Percentiles rank a stretch among this genome's conserved stretches.
Evolutionary conservation across 2,888 invertebrate species (phyloP).

Genomic region (Sminthurides aquaticus): DNA sequence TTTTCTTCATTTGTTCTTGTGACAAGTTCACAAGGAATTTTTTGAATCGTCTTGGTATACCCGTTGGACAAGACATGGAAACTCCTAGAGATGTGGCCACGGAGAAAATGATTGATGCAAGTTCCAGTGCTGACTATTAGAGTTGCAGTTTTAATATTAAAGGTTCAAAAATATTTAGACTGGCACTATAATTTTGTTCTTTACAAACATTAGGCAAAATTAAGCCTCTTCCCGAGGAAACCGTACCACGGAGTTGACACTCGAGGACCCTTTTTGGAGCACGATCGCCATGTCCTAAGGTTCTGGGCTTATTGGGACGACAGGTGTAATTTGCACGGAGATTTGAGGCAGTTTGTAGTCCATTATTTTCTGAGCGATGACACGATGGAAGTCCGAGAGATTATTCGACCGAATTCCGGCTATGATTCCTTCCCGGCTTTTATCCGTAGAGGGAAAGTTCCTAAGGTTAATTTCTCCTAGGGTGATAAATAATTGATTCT

Average conservation of each 20-base stretch:
- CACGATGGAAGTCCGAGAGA: constrained; percentile 80
- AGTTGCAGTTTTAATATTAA: no score
- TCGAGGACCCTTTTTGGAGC: constrained; percentile 72
- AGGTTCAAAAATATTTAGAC: background rate
- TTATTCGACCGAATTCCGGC: constrained; percentile 60
- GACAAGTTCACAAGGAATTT: constrained; percentile 81
- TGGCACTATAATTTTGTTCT: background rate
- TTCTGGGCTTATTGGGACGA: constrained; percentile 90
- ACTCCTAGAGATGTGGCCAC: constrained; percentile 51
- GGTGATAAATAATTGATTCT: no score
- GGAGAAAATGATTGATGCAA: constrained; percentile 45
- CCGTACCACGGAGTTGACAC: constrained; percentile 57
- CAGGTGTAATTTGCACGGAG: constrained; percentile 65
- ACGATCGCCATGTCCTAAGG: constrained; percentile 63
- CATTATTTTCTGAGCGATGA: constrained; percentile 81
- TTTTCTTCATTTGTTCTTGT: constrained; percentile 73
- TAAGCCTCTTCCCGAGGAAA: constrained; percentile 45
- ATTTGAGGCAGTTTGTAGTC: constrained; percentile 67
- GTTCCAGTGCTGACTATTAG: constrained; percentile 4
- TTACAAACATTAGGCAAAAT: constrained; percentile 11
- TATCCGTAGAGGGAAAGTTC: constrained; percentile 65
- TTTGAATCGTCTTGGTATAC: constrained; percentile 73
- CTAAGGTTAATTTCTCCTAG: constrained; percentile 57
- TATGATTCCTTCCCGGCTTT: constrained; percentile 65
- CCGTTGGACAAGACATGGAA: constrained; percentile 64